Percentiles rank a stretch among this genome's conserved stretches.
These are phyloP conservation scores for Aporophyla lueneburgensis DNA, from an alignment of 2,888 invertebrate species.

Conservation along the genomic window DNA sequence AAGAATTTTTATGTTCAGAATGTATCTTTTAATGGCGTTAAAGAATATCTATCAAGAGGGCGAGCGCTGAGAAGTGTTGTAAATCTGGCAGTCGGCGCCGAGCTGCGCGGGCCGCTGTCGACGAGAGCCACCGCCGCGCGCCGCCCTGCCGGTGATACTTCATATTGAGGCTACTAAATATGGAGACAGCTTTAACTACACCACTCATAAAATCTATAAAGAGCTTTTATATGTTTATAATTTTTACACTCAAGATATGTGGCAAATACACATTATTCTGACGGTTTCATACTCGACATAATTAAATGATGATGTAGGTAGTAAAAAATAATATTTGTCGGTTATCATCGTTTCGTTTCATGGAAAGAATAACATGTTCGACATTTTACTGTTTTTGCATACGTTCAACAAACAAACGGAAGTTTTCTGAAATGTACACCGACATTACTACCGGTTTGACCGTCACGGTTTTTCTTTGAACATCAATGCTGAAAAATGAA, in stretches of 20 bases:
- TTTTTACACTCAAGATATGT: neutral
- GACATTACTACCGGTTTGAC: constrained; percentile 54
- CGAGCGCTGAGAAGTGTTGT: constrained; percentile 66
- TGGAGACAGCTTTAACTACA: constrained; percentile 63
- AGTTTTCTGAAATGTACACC: constrained; percentile 44
- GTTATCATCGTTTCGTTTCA: constrained; percentile 38
- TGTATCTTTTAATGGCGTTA: constrained; percentile 56
- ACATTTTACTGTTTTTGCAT: constrained; percentile 49
- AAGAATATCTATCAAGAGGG: constrained; percentile 60
- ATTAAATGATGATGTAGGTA: constrained; percentile 2
- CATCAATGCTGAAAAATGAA: constrained; percentile 65
- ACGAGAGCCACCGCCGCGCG: constrained; percentile 33
- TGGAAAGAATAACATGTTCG: constrained; percentile 43
- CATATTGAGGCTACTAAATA: constrained; percentile 59
- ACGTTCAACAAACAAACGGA: constrained; percentile 44
- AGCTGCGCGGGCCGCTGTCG: constrained; percentile 53
- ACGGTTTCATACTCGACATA: neutral
- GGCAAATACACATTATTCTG: neutral
- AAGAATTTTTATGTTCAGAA: constrained; percentile 35
- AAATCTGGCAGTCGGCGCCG: constrained; percentile 74
- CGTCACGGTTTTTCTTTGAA: constrained; percentile 64
- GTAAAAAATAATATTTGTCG: constrained; percentile 27
- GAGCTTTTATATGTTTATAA: neutral
- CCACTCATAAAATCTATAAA: neutral
- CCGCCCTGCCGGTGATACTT: constrained; percentile 33